Base-by-base conservation (phyloP, 2,113 vertebrate species). In the Neodon shergylaensis region DNA sequence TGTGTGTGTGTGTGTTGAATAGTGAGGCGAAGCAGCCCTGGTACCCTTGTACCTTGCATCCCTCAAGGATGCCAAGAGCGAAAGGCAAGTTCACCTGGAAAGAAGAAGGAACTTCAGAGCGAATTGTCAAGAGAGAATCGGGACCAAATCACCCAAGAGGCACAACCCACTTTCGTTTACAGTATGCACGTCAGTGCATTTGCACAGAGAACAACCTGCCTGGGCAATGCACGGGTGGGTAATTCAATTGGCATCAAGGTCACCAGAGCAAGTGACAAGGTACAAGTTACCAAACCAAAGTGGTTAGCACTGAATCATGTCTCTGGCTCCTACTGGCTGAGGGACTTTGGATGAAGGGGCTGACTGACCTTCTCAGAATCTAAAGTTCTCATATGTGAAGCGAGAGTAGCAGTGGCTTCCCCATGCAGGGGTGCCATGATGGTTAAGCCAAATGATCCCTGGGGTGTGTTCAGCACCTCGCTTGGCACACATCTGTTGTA, bases 121-220 rank as follows among this genome's bases (percentile, higher is more conserved):
- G 11, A 54, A 44, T 13, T 61, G 52, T 47, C 79, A 86, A 82
- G 22, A 85, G 22, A 49, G 44, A 90, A 42, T n/a, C 22, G 39
- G 65, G 31, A 42, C 33, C 63, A 82, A 88, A 49, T 14, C 84
- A n/a, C 39, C 12, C 16, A 1, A 42, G 16, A 39, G 36, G 52
- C 58, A 85, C 72, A 36, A 54, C 28, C 31, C 26, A 12, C 7
- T 47, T 73, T 68, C 79, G 81, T 42, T 89, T 39, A n/a, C 65
- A 26, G 3, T 24, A 11, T 79, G 70, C 24, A 7, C 21, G 22
- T 91, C 74, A 66, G 84, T 72, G 77, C 26, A 26, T 90, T 89
- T 79, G 61, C 92, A 87, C 31, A 76, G 49, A 88, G 52, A 79
- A 78, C n/a, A 36, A 28, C 54, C 28, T 95, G 87, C 91, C 76